Evolutionary conservation across 2,888 invertebrate genomes (phyloP).

Genomic region (Pseudococcus longispinus): DNA sequence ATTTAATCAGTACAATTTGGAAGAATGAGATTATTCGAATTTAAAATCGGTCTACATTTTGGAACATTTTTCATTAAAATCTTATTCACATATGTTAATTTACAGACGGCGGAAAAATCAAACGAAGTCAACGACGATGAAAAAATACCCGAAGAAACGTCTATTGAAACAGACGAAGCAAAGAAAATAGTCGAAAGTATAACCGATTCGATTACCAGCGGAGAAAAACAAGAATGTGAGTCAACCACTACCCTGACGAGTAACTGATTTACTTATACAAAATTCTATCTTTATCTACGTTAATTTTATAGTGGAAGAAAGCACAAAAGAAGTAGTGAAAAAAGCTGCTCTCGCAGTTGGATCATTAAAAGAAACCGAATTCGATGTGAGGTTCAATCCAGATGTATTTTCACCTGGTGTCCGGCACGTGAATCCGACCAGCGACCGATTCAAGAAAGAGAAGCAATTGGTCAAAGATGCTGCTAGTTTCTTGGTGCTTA

Average conservation of each 20-base stretch:
- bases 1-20: no score
- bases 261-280: slow-evolving; percentile 60
- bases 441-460: slow-evolving; percentile 78
- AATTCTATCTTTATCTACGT: neutral
- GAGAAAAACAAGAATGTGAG: slow-evolving; percentile 77
- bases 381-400: slow-evolving; percentile 97
- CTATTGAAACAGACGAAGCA: slow-evolving; percentile 80
- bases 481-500: slow-evolving; percentile 89
- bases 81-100: neutral
- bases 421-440: slow-evolving; percentile 75
- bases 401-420: slow-evolving; percentile 97
- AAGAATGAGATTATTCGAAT: neutral
- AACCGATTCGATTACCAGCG: slow-evolving; percentile 77
- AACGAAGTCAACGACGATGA: slow-evolving; percentile 62
- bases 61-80: neutral
- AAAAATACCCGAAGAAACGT: slow-evolving; percentile 61
- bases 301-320: slow-evolving; percentile 69
- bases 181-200: slow-evolving; percentile 91
- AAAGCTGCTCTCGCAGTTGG: slow-evolving; percentile 91
- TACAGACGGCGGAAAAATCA: slow-evolving; percentile 59
- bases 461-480: slow-evolving; percentile 92
- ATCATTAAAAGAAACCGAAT: slow-evolving; percentile 93
- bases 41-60: neutral
- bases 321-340: slow-evolving; percentile 85
- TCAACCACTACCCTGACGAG: neutral